Evolutionary conservation across 2,888 invertebrate genomes (phyloP).

Genomic region (Metallyticus violacea): DNA sequence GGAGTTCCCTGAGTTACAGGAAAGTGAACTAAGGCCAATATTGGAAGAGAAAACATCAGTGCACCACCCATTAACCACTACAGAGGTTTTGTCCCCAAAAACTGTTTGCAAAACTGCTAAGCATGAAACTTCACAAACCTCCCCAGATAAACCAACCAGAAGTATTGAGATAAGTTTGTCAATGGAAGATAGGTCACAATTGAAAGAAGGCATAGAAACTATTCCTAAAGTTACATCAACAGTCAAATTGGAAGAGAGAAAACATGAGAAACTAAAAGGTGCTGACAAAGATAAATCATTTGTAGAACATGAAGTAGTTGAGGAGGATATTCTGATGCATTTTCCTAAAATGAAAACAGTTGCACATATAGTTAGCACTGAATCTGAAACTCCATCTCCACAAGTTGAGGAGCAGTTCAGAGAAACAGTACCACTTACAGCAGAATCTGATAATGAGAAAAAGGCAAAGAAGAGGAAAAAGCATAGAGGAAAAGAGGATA

Average conservation of each 20-base stretch:
- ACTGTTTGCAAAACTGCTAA: neutral
- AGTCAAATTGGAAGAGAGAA: conserved; percentile 41
- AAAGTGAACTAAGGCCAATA: conserved; percentile 81
- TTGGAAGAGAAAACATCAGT: conserved; percentile 70
- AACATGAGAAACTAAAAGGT: conserved; percentile 34
- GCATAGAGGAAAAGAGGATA: conserved; percentile 50
- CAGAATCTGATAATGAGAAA: neutral
- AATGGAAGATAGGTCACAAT: conserved; percentile 12
- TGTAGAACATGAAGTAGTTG: conserved; percentile 37
- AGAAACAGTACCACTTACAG: conserved; percentile 44
- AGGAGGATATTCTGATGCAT: conserved; percentile 41
- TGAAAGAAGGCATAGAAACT: neutral
- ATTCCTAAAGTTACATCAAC: conserved; percentile 24
- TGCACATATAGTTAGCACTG: conserved; percentile 40
- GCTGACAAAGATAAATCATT: conserved; percentile 26
- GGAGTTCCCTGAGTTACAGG: conserved; percentile 40
- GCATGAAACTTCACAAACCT: neutral
- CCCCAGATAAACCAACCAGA: neutral
- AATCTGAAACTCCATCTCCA: neutral
- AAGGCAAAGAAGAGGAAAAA: conserved; percentile 63
- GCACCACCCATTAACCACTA: conserved; percentile 69
- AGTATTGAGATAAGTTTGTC: conserved; percentile 23
- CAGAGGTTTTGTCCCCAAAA: conserved; percentile 55
- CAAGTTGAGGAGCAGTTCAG: conserved; percentile 34
- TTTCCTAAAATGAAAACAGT: conserved; percentile 40